Evolutionary conservation across 2,888 invertebrate species (phyloP).

Genomic region (Megalurothrips usitatus): DNA sequence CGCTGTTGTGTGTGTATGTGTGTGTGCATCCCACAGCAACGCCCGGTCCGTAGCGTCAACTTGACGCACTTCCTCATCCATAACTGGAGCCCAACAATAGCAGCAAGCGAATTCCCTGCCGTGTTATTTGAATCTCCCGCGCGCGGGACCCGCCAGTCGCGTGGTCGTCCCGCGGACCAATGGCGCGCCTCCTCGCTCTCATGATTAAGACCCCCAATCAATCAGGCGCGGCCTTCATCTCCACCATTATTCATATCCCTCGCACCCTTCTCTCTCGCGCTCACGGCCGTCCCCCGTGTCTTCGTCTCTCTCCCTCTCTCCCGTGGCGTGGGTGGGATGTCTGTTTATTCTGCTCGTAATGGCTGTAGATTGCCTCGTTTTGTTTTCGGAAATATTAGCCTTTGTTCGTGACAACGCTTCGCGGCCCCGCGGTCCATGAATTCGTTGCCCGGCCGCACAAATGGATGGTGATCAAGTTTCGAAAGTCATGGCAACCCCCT

Average conservation of each 20-base stretch:
- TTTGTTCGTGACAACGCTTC: not conserved
- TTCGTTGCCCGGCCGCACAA: not conserved
- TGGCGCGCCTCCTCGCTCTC: not conserved
- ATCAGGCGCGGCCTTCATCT: not conserved
- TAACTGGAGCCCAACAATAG: not conserved
- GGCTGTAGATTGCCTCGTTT: constrained; percentile 19
- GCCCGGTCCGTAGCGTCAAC: not conserved
- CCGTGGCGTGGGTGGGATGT: not conserved
- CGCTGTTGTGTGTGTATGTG: not conserved
- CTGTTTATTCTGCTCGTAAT: constrained; percentile 25
- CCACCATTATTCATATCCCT: not conserved
- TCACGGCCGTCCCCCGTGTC: not conserved
- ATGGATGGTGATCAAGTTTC: too few relatives aligned
- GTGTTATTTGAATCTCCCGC: not conserved
- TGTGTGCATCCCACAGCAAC: too few relatives aligned
- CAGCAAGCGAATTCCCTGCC: not conserved
- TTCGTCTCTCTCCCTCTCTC: not conserved
- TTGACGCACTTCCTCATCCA: not conserved
- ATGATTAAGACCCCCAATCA: not conserved
- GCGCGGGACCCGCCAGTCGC: not conserved
- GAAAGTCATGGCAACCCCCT: too few relatives aligned
- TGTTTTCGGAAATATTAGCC: constrained; percentile 19
- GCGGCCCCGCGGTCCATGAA: not conserved
- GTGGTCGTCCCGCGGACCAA: not conserved
- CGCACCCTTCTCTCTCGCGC: not conserved